Percentiles rank a stretch among this genome's conserved stretches.
Conservation (phyloP, 2,888 invertebrate genomes). For the Microdon myrmicae region DNA sequence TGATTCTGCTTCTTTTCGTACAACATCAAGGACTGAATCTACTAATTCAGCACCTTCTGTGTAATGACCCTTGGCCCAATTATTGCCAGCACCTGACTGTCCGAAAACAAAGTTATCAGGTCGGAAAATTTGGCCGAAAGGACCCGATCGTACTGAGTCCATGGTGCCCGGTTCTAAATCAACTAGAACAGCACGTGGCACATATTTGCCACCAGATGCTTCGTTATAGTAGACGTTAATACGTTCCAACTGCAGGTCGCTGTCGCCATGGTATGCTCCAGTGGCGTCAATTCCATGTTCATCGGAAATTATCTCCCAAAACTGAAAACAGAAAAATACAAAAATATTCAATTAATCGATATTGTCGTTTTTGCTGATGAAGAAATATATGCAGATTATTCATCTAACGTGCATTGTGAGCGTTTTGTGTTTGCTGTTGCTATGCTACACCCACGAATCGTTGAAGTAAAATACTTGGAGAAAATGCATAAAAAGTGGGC, state of each 20-base stretch:
- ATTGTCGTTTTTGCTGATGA: too few relatives aligned
- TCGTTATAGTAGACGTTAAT: constrained; percentile 98
- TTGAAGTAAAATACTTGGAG: too few relatives aligned
- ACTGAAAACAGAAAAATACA: constrained; percentile 62
- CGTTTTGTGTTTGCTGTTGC: too few relatives aligned
- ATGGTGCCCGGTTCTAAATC: constrained; percentile 98
- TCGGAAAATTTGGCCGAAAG: constrained; percentile 94
- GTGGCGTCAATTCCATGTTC: constrained; percentile 96
- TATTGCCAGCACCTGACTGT: constrained; percentile 86
- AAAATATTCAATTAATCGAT: too few relatives aligned
- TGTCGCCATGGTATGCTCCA: constrained; percentile 91
- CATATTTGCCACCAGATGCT: constrained; percentile 93
- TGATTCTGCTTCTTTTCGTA: constrained; percentile 90
- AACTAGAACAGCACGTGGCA: constrained; percentile 93
- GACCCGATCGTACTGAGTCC: constrained; percentile 96
- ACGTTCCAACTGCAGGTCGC: constrained; percentile 92
- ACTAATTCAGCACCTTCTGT: constrained; percentile 92
- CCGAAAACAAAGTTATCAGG: constrained; percentile 98
- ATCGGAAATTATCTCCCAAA: constrained; percentile 98
- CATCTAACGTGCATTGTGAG: too few relatives aligned
- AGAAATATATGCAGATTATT: too few relatives aligned
- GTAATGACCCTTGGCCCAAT: constrained; percentile 89
- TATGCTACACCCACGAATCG: too few relatives aligned
- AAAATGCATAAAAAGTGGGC: too few relatives aligned
- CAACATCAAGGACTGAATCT: constrained; percentile 87